These are phyloP conservation scores for Dasyprocta punctata DNA, from an alignment of 2,113 vertebrate species.

Conservation along the genomic window DNA sequence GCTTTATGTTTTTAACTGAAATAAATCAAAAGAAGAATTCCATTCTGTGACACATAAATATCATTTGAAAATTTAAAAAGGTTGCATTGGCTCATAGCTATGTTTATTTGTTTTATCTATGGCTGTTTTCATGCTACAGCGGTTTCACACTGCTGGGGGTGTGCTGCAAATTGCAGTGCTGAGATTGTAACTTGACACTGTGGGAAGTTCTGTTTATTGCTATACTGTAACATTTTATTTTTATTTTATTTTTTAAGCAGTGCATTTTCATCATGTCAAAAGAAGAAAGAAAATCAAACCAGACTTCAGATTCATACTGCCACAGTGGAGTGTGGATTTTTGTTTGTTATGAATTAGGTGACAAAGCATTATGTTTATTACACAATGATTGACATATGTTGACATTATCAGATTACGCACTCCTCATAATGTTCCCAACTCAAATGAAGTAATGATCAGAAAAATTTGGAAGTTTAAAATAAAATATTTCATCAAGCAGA, in stretches of 20 bases:
- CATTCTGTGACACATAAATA: background rate
- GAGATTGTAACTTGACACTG: background rate
- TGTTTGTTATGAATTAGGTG: background rate
- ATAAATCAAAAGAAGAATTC: background rate
- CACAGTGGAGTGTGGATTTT: background rate
- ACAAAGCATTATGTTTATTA: background rate
- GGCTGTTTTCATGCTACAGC: background rate
- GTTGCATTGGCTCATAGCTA: background rate
- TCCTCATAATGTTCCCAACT: background rate
- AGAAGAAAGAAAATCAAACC: background rate
- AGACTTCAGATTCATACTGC: background rate
- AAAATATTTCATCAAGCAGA: constrained; percentile 3
- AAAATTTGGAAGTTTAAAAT: background rate
- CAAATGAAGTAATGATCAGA: background rate
- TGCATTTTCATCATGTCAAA: background rate
- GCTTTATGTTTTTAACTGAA: background rate
- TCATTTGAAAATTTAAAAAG: background rate
- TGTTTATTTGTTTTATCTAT: background rate
- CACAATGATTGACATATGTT: background rate
- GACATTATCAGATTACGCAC: background rate
- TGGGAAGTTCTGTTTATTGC: background rate
- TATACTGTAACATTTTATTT: background rate
- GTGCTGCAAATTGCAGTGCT: background rate
- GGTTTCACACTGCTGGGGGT: background rate
- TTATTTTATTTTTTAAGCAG: background rate